Conservation (phyloP, 2,797 vertebrate genomes). For the Acomys russatus region DNA sequence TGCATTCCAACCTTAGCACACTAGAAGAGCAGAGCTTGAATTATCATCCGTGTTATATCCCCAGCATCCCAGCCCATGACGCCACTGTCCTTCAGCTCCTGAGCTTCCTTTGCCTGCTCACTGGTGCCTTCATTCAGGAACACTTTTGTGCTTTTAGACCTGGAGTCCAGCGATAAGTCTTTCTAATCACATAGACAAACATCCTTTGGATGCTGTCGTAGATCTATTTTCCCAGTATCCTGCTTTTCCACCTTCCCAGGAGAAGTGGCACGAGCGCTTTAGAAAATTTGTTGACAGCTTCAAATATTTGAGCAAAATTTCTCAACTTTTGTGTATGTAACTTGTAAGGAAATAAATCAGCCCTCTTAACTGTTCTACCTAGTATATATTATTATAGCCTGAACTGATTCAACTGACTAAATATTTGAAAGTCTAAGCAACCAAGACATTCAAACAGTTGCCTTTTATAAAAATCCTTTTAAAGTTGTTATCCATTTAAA, state of each 20-base stretch:
- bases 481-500: conserved; percentile 37
- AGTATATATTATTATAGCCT: background rate
- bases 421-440: conserved; percentile 2
- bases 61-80: background rate
- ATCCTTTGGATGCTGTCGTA: background rate
- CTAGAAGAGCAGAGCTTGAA: background rate
- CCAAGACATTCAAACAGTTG: background rate
- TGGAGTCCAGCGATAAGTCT: background rate
- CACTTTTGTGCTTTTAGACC: background rate
- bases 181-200: conserved; percentile 19
- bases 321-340: conserved; percentile 40
- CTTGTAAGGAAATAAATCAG: conserved; percentile 3
- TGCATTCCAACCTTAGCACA: background rate
- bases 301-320: conserved; percentile 56
- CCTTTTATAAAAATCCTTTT: conserved; percentile 27
- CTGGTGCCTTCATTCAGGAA: background rate
- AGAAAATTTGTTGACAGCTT: conserved; percentile 28
- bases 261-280: background rate
- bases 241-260: background rate
- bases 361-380: background rate
- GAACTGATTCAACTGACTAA: background rate
- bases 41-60: background rate
- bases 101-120: background rate
- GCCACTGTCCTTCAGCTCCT: background rate
- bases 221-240: background rate